These are phyloP conservation scores for Raja brachyura DNA, from an alignment of 2,113 vertebrate genomes.

Conservation along the genomic window DNA sequence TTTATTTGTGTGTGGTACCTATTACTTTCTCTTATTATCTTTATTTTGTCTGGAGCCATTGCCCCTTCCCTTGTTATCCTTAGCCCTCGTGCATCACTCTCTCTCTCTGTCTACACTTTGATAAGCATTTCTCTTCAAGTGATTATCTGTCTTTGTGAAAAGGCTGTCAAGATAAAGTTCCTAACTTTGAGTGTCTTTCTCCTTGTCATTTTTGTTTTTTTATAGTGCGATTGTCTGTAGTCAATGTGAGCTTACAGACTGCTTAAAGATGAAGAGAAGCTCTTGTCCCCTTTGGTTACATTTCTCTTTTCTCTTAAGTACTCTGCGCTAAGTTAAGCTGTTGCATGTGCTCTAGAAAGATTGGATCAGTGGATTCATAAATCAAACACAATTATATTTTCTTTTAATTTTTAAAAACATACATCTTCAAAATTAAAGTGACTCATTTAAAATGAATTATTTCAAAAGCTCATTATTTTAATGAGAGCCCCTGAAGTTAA, in stretches of 20 bases:
- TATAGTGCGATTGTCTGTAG: not conserved
- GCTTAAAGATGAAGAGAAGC: not conserved
- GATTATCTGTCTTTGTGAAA: not conserved
- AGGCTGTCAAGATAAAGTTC: not conserved
- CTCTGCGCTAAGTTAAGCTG: not conserved
- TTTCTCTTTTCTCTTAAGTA: not conserved
- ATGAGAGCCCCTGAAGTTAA: slow-evolving; percentile 29
- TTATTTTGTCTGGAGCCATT: not conserved
- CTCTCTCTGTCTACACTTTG: not conserved
- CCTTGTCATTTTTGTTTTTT: not conserved
- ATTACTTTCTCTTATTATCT: not conserved
- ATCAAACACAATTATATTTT: slow-evolving; percentile 25
- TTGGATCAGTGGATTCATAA: not conserved
- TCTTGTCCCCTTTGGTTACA: not conserved
- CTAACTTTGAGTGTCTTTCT: not conserved
- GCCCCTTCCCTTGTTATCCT: too few species aligned
- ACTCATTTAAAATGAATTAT: slow-evolving; percentile 37
- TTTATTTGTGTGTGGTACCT: not conserved
- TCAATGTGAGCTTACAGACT: not conserved
- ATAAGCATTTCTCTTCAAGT: not conserved
- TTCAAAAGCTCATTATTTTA: slow-evolving; percentile 36
- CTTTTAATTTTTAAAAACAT: slow-evolving; percentile 21
- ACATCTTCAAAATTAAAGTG: slow-evolving; percentile 38
- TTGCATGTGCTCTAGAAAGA: not conserved
- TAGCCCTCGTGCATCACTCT: too few species aligned